Percentiles rank a stretch among this genome's conserved stretches.
These are phyloP conservation scores for Phycodurus eques DNA, from an alignment of 2,113 vertebrate genomes.

Conservation along the genomic window DNA sequence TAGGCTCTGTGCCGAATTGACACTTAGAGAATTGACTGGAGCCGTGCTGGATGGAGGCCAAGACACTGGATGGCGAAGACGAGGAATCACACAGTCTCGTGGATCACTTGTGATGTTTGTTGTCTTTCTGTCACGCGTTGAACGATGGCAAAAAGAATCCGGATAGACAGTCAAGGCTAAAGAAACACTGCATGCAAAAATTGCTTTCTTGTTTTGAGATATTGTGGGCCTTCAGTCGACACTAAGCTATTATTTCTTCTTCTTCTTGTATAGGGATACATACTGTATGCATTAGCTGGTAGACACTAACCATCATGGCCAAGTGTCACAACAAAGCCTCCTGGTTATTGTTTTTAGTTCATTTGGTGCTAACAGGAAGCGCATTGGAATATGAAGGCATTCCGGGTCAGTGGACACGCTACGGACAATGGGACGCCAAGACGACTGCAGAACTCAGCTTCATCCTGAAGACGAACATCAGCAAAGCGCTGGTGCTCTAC, in stretches of 20 bases:
- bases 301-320: slow-evolving; percentile 59
- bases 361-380: slow-evolving; percentile 53
- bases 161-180: slow-evolving; percentile 62
- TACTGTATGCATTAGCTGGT: slow-evolving; percentile 32
- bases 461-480: slow-evolving; percentile 85
- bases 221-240: slow-evolving; percentile 40
- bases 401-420: slow-evolving; percentile 91
- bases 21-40: slow-evolving; percentile 58
- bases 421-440: slow-evolving; percentile 84
- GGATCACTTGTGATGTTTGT: slow-evolving; percentile 51
- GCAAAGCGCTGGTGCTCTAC: slow-evolving; percentile 86
- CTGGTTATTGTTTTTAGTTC: slow-evolving; percentile 57
- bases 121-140: slow-evolving; percentile 51
- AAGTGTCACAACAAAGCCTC: slow-evolving; percentile 40
- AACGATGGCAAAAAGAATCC: slow-evolving; percentile 67
- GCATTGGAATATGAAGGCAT: slow-evolving; percentile 87
- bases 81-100: slow-evolving; percentile 56
- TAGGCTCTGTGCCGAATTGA: slow-evolving; percentile 55
- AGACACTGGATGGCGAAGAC: slow-evolving; percentile 65
- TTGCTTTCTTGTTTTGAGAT: slow-evolving; percentile 19
- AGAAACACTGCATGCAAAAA: slow-evolving; percentile 40
- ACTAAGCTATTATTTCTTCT: slow-evolving; percentile 34
- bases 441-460: slow-evolving; percentile 86
- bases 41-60: slow-evolving; percentile 62
- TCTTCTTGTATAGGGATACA: slow-evolving; percentile 37